Conservation (phyloP, 2,797 vertebrate species). For the Coluber constrictor region DNA sequence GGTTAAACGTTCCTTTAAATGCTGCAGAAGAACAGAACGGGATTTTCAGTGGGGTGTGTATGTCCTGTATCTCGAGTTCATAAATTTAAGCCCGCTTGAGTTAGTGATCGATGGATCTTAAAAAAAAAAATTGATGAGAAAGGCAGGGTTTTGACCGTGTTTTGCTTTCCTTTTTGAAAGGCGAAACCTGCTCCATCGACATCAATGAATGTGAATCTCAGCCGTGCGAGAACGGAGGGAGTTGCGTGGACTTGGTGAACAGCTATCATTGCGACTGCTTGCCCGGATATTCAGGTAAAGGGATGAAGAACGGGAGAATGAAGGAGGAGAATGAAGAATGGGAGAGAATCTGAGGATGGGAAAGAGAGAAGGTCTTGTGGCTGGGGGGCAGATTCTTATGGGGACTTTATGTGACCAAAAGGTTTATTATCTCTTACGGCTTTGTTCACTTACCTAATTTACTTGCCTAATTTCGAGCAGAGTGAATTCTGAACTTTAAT, state of each 20-base stretch:
- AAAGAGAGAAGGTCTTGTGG: not conserved
- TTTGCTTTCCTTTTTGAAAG: constrained; percentile 63
- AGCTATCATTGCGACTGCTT: constrained; percentile 82
- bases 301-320: not conserved
- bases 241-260: constrained; percentile 80
- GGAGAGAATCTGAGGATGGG: too few relatives aligned
- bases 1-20: not conserved
- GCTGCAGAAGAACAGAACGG: not conserved
- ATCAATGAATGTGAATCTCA: constrained; percentile 84
- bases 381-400: too few relatives aligned
- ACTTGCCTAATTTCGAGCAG: not conserved
- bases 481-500: not conserved
- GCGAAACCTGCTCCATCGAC: constrained; percentile 81
- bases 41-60: not conserved
- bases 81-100: not conserved
- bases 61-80: not conserved
- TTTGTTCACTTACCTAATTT: not conserved
- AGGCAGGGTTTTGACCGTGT: not conserved
- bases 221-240: constrained; percentile 82
- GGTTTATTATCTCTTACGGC: not conserved
- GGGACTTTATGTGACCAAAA: not conserved
- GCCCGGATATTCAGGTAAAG: constrained; percentile 84
- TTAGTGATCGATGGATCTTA: not conserved
- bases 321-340: not conserved
- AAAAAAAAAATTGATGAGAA: not conserved